Conservation (phyloP, 2,888 invertebrate species). For the Lamellibrachia satsuma region DNA sequence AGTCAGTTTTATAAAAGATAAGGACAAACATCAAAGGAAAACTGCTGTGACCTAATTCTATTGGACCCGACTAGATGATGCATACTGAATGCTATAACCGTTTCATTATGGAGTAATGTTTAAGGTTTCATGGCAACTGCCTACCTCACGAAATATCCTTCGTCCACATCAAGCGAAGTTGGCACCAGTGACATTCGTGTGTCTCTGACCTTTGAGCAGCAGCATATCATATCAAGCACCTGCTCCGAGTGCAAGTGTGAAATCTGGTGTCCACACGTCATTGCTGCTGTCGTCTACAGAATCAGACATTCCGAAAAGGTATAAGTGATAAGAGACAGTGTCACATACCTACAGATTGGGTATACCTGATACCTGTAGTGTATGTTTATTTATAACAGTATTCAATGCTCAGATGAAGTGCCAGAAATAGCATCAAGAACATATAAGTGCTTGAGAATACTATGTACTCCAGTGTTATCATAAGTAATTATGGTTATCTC, state of each 20-base stretch:
- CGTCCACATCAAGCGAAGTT: not conserved
- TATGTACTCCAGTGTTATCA: too few species aligned
- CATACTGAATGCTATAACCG: not conserved
- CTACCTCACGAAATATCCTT: conserved; percentile 32
- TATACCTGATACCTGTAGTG: not conserved
- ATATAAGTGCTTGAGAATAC: too few species aligned
- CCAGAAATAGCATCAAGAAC: too few species aligned
- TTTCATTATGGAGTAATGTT: not conserved
- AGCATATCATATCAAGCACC: conserved; percentile 36
- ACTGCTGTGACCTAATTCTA: too few species aligned
- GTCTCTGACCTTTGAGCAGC: conserved; percentile 40
- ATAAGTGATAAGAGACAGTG: not conserved
- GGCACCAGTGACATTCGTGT: conserved; percentile 34
- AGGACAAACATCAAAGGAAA: too few species aligned
- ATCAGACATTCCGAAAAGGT: conserved; percentile 36
- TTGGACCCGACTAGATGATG: too few species aligned
- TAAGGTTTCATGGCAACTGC: conserved; percentile 42
- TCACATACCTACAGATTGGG: not conserved
- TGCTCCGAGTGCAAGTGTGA: conserved; percentile 39
- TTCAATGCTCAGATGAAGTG: too few species aligned
- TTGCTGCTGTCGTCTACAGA: conserved; percentile 37
- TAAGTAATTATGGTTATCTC: too few species aligned
- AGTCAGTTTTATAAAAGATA: too few species aligned
- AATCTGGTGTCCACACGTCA: conserved; percentile 40
- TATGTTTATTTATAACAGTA: not conserved